phyloP scores from a whole-genome alignment of 2,113 vertebrate genomes.

The Carassius gibelio region DNA sequence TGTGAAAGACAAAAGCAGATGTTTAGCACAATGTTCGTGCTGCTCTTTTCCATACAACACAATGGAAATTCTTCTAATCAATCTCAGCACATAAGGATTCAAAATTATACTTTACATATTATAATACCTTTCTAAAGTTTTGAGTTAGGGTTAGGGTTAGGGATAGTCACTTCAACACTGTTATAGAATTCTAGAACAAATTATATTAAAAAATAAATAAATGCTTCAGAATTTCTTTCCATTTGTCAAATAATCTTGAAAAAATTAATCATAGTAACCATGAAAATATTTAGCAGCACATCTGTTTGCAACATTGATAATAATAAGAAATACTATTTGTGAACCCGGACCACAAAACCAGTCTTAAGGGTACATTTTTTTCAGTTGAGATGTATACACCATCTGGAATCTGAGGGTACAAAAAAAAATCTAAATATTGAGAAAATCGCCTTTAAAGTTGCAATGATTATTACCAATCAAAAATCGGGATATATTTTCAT shows the following conservation, averaged over 20 bases:
- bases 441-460: no score
- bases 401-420: no score
- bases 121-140: neutral
- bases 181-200: no score
- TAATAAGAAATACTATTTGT: neutral
- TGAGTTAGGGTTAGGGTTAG: no score
- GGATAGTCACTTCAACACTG: neutral
- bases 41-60: neutral
- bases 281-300: neutral
- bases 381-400: no score
- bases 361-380: no score
- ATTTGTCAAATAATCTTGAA: neutral
- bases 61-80: neutral
- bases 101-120: neutral
- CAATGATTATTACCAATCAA: no score
- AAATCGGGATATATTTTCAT: no score
- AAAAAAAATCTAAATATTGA: no score
- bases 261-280: neutral
- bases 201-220: neutral
- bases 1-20: neutral
- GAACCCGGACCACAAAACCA: no score
- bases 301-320: neutral
- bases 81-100: neutral
- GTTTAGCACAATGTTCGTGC: neutral
- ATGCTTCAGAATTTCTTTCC: neutral